Conservation (phyloP, 1,140 invertebrate genomes). For the Bombus waltoni region DNA sequence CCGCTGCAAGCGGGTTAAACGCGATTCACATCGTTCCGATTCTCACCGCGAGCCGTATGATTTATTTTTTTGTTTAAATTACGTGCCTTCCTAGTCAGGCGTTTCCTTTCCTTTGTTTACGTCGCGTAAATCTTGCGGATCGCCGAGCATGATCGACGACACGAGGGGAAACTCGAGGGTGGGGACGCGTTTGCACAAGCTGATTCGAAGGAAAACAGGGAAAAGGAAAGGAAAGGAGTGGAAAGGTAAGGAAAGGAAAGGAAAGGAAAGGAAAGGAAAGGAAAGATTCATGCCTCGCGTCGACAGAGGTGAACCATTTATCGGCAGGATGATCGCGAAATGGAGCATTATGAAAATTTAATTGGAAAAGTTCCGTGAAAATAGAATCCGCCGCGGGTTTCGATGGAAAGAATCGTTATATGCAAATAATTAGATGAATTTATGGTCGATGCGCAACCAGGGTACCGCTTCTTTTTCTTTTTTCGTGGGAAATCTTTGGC, state of each 20-base stretch:
- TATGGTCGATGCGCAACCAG: neutral
- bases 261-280: neutral
- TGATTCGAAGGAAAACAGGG: neutral
- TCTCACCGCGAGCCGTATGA: slow-evolving; percentile 44
- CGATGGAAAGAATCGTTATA: slow-evolving; percentile 1
- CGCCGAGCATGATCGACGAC: slow-evolving; percentile 15
- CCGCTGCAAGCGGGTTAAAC: slow-evolving; percentile 41
- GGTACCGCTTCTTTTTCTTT: neutral
- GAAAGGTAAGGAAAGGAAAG: neutral
- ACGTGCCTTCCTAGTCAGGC: slow-evolving; percentile 29
- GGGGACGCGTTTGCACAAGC: neutral
- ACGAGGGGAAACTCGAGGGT: slow-evolving; percentile 7
- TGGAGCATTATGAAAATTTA: slow-evolving; percentile 29
- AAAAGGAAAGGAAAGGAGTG: neutral
- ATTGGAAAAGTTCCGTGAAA: slow-evolving; percentile 25
- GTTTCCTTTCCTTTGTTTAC: slow-evolving; percentile 53
- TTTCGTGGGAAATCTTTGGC: neutral
- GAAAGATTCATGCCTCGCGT: neutral
- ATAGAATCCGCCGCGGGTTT: neutral
- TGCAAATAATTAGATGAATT: slow-evolving; percentile 24
- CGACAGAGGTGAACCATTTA: neutral
- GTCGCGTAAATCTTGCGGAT: slow-evolving; percentile 12
- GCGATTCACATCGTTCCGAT: slow-evolving; percentile 48
- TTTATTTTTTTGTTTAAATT: slow-evolving; percentile 48
- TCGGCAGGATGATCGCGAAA: neutral